phyloP scores from a whole-genome alignment of 2,797 vertebrate species.

The Semotilus atromaculatus region DNA sequence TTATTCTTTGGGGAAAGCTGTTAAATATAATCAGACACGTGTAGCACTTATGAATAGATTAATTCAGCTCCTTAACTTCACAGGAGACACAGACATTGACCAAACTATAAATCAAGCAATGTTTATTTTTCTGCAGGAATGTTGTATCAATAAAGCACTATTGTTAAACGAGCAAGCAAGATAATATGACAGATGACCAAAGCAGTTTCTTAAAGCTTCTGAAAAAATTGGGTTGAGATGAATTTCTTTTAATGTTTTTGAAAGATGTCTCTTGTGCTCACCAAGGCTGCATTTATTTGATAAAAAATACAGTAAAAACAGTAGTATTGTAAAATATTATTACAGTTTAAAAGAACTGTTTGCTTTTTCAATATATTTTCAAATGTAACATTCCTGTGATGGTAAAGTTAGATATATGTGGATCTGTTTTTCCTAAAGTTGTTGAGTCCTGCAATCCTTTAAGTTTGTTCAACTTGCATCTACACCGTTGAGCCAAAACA shows the following conservation, averaged over 20 bases:
- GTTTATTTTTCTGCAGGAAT: background rate
- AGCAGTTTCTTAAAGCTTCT: background rate
- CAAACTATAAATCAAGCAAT: background rate
- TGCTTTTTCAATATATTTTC: background rate
- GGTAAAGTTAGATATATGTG: background rate
- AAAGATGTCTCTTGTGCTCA: background rate
- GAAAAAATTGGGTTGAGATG: background rate
- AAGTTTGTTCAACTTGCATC: background rate
- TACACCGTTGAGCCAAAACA: background rate
- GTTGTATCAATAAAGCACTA: background rate
- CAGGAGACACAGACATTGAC: background rate
- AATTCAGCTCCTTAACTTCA: background rate
- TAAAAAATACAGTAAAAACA: background rate
- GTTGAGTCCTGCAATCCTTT: too few species aligned
- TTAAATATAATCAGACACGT: slow-evolving; percentile 1
- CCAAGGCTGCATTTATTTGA: background rate
- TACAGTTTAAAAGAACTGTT: background rate
- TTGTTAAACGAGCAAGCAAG: background rate
- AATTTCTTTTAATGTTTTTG: background rate
- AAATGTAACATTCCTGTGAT: background rate
- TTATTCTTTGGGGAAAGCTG: slow-evolving; percentile 37
- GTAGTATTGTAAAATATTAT: background rate
- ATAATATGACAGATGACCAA: slow-evolving; percentile 8
- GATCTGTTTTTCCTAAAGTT: background rate
- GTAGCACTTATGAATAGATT: slow-evolving; percentile 17